Evolutionary conservation across 2,888 invertebrate species (phyloP).

Genomic region (Euplagia quadripunctaria): DNA sequence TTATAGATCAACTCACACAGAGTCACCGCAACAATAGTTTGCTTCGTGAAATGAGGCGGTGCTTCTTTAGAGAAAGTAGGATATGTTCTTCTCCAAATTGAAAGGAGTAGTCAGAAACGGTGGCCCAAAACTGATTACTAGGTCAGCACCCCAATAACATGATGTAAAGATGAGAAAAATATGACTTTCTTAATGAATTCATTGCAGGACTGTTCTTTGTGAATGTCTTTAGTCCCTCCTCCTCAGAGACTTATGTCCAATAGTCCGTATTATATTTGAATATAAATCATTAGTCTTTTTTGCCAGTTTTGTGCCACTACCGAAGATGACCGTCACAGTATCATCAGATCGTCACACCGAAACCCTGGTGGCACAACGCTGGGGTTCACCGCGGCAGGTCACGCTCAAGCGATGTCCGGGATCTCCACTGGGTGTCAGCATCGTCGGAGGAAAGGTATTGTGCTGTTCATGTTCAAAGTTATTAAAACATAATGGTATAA

Average conservation of each 20-base stretch:
- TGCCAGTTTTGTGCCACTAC: slow-evolving; percentile 68
- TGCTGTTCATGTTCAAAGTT: neutral
- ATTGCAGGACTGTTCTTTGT: no score
- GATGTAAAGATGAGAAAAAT: no score
- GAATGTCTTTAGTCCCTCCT: no score
- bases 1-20: no score
- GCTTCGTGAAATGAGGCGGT: no score
- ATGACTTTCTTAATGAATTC: no score
- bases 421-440: slow-evolving; percentile 96
- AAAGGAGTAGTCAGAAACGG: neutral
- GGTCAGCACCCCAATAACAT: no score
- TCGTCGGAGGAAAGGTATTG: slow-evolving; percentile 96
- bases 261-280: no score
- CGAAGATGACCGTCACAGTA: slow-evolving; percentile 84
- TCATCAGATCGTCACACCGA: slow-evolving; percentile 72
- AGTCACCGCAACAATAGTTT: no score
- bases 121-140: no score
- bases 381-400: slow-evolving; percentile 94
- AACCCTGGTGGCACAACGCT: slow-evolving; percentile 89
- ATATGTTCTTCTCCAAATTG: neutral
- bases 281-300: neutral
- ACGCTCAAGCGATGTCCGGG: slow-evolving; percentile 91
- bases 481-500: neutral
- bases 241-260: no score
- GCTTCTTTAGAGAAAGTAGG: neutral